phyloP scores from a whole-genome alignment of 1,140 invertebrate genomes.

The Phymorhynchus buccinoides region DNA sequence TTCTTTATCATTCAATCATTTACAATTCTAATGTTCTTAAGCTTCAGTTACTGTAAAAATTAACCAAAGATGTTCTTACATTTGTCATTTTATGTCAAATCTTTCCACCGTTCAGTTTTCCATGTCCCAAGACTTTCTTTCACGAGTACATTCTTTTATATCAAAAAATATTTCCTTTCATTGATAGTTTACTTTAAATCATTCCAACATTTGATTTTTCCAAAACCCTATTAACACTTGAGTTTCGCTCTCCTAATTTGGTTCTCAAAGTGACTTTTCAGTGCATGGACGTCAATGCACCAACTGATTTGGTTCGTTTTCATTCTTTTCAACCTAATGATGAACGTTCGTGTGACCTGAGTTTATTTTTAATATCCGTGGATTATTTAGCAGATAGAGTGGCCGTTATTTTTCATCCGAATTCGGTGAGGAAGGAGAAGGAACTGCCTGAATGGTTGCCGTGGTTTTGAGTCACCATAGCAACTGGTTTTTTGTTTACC shows the following conservation, averaged over 20 bases:
- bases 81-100: too few species aligned
- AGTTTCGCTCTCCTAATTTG: not conserved
- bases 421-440: not conserved
- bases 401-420: not conserved
- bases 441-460: not conserved
- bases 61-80: too few species aligned
- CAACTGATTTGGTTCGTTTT: not conserved
- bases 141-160: too few species aligned
- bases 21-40: too few species aligned
- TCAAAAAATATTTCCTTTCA: not conserved
- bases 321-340: not conserved
- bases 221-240: too few species aligned
- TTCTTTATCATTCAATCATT: too few species aligned
- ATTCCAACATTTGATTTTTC: too few species aligned
- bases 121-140: too few species aligned
- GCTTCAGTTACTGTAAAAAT: too few species aligned
- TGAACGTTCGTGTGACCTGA: not conserved
- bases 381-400: conserved; percentile 15
- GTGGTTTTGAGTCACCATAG: not conserved
- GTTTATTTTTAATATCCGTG: not conserved
- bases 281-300: not conserved
- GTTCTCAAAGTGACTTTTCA: not conserved
- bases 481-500: not conserved
- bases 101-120: too few species aligned
- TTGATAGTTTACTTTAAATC: too few species aligned